phyloP scores from a whole-genome alignment of 2,888 invertebrate genomes.

The Acleris literana region DNA sequence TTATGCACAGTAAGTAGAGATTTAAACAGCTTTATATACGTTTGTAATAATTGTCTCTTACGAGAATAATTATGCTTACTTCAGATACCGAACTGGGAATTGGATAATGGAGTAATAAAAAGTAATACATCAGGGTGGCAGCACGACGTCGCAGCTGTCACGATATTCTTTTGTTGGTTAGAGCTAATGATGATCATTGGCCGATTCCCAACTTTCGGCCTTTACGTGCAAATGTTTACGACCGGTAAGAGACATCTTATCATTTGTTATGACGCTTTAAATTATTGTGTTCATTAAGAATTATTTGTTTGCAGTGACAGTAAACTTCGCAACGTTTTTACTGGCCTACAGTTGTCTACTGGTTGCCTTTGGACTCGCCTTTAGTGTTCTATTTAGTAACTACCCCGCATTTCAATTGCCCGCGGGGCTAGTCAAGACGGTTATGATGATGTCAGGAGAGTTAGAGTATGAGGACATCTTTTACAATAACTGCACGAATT shows the following conservation, averaged over 20 bases:
- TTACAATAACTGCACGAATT: conserved; percentile 80
- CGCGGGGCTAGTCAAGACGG: conserved; percentile 88
- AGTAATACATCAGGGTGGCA: conserved; percentile 86
- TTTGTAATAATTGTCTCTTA: neutral
- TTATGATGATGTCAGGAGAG: conserved; percentile 95
- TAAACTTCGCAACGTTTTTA: conserved; percentile 92
- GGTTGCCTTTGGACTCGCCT: conserved; percentile 91
- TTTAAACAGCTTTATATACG: neutral
- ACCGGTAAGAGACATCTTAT: conserved; percentile 75
- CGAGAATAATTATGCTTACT: conserved; percentile 39
- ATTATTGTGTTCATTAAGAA: neutral
- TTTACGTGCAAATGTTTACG: conserved; percentile 95
- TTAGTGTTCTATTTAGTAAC: conserved; percentile 91
- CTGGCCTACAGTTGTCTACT: conserved; percentile 91
- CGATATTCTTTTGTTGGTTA: conserved; percentile 91
- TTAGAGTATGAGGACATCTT: conserved; percentile 93
- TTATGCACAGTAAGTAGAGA: conserved; percentile 84
- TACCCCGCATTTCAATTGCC: conserved; percentile 88
- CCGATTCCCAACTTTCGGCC: conserved; percentile 92
- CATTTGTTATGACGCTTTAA: conserved; percentile 12
- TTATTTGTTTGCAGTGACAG: conserved; percentile 83
- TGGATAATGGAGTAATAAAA: conserved; percentile 56
- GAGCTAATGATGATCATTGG: conserved; percentile 94
- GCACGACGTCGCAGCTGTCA: conserved; percentile 90
- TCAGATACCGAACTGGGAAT: conserved; percentile 72